These are phyloP conservation scores for Pangasius djambal DNA, from an alignment of 2,797 vertebrate species.

Conservation along the genomic window DNA sequence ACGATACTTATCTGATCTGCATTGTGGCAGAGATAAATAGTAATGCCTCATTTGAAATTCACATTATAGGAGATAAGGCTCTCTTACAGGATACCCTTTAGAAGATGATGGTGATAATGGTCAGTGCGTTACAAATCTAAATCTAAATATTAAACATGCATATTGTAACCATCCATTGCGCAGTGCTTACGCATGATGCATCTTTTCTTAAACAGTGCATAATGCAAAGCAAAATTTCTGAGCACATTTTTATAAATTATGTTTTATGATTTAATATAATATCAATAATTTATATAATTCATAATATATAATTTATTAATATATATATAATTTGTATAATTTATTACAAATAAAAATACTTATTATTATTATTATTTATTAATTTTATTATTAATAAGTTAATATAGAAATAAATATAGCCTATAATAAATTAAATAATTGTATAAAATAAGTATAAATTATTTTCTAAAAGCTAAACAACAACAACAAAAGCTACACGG, in stretches of 20 bases:
- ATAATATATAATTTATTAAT: background rate
- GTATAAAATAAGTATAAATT: background rate
- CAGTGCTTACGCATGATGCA: background rate
- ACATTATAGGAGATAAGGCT: slow-evolving; percentile 39
- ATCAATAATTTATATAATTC: no score
- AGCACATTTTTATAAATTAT: background rate
- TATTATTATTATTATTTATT: no score
- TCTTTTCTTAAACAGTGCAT: background rate
- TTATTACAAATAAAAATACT: no score
- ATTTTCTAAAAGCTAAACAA: background rate
- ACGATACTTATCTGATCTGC: slow-evolving; percentile 60
- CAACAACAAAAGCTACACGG: background rate
- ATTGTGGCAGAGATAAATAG: slow-evolving; percentile 52
- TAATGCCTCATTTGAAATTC: slow-evolving; percentile 62
- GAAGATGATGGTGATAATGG: background rate
- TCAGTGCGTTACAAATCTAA: slow-evolving; percentile 7
- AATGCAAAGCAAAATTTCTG: background rate
- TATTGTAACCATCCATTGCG: background rate
- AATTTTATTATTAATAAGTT: no score
- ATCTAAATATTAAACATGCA: background rate
- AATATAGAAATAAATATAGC: background rate
- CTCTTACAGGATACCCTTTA: slow-evolving; percentile 17
- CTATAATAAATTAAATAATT: background rate
- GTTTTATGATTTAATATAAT: background rate
- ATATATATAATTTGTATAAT: no score